A percentile compares a stretch with the other conserved stretches of the same genome.
These are phyloP conservation scores for Bacillus rossius DNA, from an alignment of 1,140 invertebrate species.

Conservation along the genomic window DNA sequence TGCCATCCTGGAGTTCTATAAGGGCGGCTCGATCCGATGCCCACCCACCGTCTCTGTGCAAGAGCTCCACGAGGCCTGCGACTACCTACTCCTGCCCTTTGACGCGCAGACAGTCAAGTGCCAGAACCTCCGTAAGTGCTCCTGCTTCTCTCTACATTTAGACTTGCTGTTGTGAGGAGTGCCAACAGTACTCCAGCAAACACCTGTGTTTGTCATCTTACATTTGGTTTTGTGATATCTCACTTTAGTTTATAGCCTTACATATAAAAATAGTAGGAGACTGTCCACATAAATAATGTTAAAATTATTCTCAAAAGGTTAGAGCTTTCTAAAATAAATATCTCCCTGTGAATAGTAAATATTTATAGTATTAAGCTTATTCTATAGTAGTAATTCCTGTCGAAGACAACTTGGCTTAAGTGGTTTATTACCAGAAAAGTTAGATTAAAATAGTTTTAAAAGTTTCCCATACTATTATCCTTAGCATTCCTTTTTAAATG, in stretches of 20 bases:
- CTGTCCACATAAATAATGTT: no score
- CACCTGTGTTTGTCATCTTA: not conserved
- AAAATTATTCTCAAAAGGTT: no score
- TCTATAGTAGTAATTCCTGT: no score
- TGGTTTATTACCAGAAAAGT: no score
- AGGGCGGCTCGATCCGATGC: constrained; percentile 81
- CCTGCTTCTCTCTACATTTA: not conserved
- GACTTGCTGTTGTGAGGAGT: no score
- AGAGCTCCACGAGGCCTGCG: constrained; percentile 96
- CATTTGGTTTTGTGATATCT: not conserved
- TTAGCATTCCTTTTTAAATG: no score
- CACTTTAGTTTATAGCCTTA: not conserved
- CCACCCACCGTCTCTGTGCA: constrained; percentile 77
- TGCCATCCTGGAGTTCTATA: constrained; percentile 95
- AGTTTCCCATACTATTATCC: no score
- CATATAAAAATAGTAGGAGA: not conserved
- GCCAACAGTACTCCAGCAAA: not conserved
- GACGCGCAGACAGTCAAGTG: constrained; percentile 94
- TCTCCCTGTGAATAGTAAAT: no score
- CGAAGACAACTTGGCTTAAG: no score
- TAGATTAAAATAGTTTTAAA: no score
- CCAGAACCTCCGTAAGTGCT: constrained; percentile 80
- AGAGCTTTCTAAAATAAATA: no score
- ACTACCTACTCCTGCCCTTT: constrained; percentile 97
- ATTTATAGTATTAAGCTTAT: no score